Evolutionary conservation across 2,888 invertebrate species (phyloP).

Genomic region (Eristalis pertinax): DNA sequence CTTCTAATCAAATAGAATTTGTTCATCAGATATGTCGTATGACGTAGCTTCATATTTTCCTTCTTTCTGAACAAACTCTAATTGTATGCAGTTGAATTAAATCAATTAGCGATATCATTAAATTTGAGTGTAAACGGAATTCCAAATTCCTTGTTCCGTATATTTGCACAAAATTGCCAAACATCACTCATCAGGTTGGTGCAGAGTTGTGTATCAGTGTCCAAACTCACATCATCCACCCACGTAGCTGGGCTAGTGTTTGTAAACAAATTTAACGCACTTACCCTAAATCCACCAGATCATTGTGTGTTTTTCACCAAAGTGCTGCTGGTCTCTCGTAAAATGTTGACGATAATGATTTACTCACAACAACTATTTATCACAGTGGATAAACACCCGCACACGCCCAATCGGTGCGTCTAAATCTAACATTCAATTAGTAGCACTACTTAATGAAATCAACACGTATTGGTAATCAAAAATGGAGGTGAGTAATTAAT

Average conservation of each 20-base stretch:
- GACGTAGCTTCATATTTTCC: neutral
- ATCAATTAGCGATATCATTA: constrained; percentile 2
- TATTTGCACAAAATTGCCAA: neutral
- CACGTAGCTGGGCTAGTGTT: neutral
- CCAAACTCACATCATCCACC: neutral
- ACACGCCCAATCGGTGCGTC: neutral
- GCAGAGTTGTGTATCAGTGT: neutral
- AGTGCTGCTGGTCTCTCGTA: neutral
- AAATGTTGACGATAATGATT: constrained; percentile 13
- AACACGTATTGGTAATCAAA: constrained; percentile 57
- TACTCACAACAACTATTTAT: constrained; percentile 30
- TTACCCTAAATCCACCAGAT: constrained; percentile 30
- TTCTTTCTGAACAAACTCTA: neutral
- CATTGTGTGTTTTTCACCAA: constrained; percentile 11
- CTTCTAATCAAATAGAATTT: neutral
- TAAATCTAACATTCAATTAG: constrained; percentile 36
- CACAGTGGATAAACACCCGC: constrained; percentile 22
- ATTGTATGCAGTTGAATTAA: neutral
- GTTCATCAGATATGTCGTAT: neutral
- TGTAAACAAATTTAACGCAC: constrained; percentile 28
- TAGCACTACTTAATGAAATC: constrained; percentile 48
- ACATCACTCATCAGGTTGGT: constrained; percentile 4
- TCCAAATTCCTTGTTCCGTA: neutral
- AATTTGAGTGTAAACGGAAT: neutral
- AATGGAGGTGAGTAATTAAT: constrained; percentile 44